Evolutionary conservation across 2,888 invertebrate genomes (phyloP).

Genomic region (Agriotes lineatus): DNA sequence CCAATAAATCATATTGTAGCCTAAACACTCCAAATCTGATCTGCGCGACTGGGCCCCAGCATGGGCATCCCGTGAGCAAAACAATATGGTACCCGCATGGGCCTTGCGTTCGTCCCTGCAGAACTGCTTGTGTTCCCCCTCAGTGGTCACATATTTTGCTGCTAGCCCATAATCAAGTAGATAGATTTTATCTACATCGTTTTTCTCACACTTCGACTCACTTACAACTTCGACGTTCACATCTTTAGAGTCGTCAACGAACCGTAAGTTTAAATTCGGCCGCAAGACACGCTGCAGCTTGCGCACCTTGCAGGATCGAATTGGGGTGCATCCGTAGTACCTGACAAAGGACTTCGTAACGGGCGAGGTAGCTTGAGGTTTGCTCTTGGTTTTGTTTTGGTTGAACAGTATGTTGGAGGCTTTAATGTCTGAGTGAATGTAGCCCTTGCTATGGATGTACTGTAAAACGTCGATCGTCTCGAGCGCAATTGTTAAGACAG

Average conservation of each 20-base stretch:
- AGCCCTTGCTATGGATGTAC: constrained; percentile 92
- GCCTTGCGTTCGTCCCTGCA: constrained; percentile 90
- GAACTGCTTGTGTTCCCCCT: constrained; percentile 87
- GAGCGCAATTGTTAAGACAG: constrained; percentile 82
- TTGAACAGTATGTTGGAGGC: constrained; percentile 91
- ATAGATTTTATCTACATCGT: constrained; percentile 72
- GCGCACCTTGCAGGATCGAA: constrained; percentile 40
- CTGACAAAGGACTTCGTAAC: constrained; percentile 11
- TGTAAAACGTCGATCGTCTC: constrained; percentile 91
- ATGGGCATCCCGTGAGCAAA: constrained; percentile 98
- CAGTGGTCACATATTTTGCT: constrained; percentile 79
- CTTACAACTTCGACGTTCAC: constrained; percentile 40
- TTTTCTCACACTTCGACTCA: neutral
- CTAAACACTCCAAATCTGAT: constrained; percentile 95
- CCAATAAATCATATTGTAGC: constrained; percentile 96
- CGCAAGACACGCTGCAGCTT: constrained; percentile 45
- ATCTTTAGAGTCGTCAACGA: constrained; percentile 47
- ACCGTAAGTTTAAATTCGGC: constrained; percentile 49
- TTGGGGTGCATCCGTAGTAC: constrained; percentile 27
- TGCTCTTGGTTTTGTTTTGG: constrained; percentile 56
- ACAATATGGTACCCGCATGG: constrained; percentile 97
- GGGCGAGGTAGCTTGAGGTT: constrained; percentile 48
- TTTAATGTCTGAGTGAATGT: constrained; percentile 98
- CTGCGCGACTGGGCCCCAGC: constrained; percentile 88
- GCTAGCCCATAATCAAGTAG: constrained; percentile 96